Percentiles rank a stretch among this genome's conserved stretches.
phyloP scores from a whole-genome alignment of 1,140 invertebrate genomes.

The Oncopodura yosiiana region DNA sequence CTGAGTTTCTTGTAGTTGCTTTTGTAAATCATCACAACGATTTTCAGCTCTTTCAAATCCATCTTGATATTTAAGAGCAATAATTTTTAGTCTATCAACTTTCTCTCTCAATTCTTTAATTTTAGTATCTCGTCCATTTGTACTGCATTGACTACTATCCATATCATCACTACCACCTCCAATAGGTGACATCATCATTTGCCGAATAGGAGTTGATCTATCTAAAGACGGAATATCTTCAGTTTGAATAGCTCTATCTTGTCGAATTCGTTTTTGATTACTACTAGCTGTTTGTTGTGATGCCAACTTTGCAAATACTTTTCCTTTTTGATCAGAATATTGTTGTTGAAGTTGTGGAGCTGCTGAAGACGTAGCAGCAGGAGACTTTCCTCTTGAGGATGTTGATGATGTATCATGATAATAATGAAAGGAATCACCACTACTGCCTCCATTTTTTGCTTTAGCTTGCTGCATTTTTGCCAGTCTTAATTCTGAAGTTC shows the following conservation, averaged over 20 bases:
- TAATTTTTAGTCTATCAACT: constrained; percentile 14
- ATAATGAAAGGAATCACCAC: constrained; percentile 28
- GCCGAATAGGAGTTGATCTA: too few species aligned
- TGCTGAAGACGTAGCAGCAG: neutral
- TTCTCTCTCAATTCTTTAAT: constrained; percentile 17
- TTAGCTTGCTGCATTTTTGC: constrained; percentile 30
- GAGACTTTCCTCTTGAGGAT: constrained; percentile 15
- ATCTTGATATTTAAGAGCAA: constrained; percentile 21
- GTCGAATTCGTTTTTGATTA: constrained; percentile 21
- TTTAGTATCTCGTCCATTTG: constrained; percentile 22
- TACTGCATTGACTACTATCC: too few species aligned
- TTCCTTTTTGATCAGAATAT: constrained; percentile 1
- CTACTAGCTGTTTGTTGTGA: constrained; percentile 33
- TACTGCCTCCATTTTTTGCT: constrained; percentile 16
- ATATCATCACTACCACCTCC: too few species aligned
- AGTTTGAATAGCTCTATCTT: constrained; percentile 24
- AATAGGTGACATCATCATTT: too few species aligned
- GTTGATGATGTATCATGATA: neutral
- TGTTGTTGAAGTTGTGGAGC: neutral
- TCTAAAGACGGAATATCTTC: neutral
- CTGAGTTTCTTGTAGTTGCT: constrained; percentile 60
- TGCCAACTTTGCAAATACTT: constrained; percentile 32
- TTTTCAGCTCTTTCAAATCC: constrained; percentile 27
- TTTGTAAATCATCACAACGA: constrained; percentile 43
- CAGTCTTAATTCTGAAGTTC: constrained; percentile 26